A percentile compares a stretch with the other conserved stretches of the same genome.
These are phyloP conservation scores for Norana najaformis DNA, from an alignment of 2,888 invertebrate species.

Conservation along the genomic window DNA sequence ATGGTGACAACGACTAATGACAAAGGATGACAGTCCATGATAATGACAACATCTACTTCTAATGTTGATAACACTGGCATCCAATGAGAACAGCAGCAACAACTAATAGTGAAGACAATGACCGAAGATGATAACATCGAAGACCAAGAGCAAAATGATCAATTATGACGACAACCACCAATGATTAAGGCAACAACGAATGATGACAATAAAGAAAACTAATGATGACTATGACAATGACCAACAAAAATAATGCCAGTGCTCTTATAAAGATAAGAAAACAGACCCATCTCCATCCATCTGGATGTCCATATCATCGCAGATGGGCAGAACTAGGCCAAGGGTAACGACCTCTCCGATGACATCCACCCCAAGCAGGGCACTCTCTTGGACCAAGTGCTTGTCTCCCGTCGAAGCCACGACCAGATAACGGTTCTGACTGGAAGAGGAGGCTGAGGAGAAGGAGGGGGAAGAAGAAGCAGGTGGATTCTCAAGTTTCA, in stretches of 20 bases:
- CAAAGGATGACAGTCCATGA: too few species aligned
- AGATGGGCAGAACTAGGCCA: constrained; percentile 86
- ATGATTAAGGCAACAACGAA: too few species aligned
- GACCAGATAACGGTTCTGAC: constrained; percentile 75
- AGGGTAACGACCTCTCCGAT: constrained; percentile 83
- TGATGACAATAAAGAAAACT: not conserved
- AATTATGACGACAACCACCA: not conserved
- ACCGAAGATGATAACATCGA: not conserved
- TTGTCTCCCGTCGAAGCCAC: constrained; percentile 66
- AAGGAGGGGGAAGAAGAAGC: constrained; percentile 67
- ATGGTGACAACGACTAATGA: too few species aligned
- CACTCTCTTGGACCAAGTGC: constrained; percentile 80
- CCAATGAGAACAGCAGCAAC: not conserved
- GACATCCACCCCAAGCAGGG: constrained; percentile 82
- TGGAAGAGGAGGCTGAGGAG: constrained; percentile 62
- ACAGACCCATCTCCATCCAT: constrained; percentile 92
- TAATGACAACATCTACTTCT: too few species aligned
- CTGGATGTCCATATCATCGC: constrained; percentile 89
- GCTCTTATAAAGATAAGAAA: not conserved
- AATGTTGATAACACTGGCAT: not conserved
- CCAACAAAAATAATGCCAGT: not conserved
- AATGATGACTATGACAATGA: not conserved
- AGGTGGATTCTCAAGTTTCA: constrained; percentile 83
- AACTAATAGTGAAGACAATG: not conserved
- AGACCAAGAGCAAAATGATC: too few species aligned